Percentiles rank a stretch among this genome's conserved stretches.
Evolutionary conservation across 2,113 vertebrate genomes (phyloP).

Genomic region (Ia io): DNA sequence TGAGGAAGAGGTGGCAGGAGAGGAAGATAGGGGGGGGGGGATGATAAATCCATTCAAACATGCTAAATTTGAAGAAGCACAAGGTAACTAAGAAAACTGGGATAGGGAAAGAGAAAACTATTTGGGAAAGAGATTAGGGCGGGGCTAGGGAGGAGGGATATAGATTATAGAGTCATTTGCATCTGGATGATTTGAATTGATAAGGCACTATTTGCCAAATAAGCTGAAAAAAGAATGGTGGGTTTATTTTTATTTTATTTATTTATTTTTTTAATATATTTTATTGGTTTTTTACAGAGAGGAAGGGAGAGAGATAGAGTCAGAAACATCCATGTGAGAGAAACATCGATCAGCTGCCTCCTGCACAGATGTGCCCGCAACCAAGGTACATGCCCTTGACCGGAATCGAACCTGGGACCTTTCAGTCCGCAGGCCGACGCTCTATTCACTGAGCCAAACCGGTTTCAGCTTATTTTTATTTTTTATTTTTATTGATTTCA

Average conservation of each 20-base stretch:
- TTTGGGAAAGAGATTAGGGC: neutral
- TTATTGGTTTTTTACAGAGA: neutral
- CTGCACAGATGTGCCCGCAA: too few species aligned
- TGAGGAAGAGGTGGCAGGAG: neutral
- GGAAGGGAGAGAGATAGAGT: too few species aligned
- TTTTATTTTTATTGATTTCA: neutral
- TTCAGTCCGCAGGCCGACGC: too few species aligned
- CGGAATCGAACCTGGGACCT: too few species aligned
- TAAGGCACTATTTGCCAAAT: neutral
- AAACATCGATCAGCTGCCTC: too few species aligned
- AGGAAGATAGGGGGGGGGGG: neutral
- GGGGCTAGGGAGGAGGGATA: neutral
- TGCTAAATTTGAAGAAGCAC: neutral
- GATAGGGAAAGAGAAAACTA: neutral
- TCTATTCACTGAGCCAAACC: too few species aligned
- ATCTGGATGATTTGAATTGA: neutral
- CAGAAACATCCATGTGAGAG: too few species aligned
- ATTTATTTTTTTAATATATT: too few species aligned
- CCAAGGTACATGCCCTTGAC: too few species aligned
- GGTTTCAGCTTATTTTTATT: too few species aligned
- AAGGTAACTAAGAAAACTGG: neutral
- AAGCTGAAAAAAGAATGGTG: neutral
- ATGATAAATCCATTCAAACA: neutral
- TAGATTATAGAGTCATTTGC: neutral
- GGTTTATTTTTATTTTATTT: neutral